Evolutionary conservation across 2,888 invertebrate genomes (phyloP), one percentile per base, ranked within the genome.

Genomic region (Tetranychus truncatus): DNA sequence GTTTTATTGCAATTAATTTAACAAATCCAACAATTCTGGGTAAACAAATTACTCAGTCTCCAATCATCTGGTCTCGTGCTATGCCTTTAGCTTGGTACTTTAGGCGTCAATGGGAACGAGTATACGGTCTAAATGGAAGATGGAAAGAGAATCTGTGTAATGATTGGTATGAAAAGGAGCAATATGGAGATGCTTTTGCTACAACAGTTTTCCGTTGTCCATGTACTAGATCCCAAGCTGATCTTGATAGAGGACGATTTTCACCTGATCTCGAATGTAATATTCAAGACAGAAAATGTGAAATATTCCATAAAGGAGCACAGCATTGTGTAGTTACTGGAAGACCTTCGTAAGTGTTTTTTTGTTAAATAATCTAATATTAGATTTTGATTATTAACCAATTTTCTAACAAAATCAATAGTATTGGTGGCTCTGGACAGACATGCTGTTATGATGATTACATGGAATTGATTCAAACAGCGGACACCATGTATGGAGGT

Each of bases 381-480:
- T 45, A n/a, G n/a, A n/a, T 45, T 71, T 71, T 65, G 9, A 1
- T n/a, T 44, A 71, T 18, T 46, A 72, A 34, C 5, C 34, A 34
- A 34, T 34, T 34, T 34, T 34, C 5, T 3, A 34, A 34, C 34
- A 34, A 34, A 34, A 34, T 4, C 82, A 72, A 55, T 80, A 92
- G 92, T 77, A 83, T 89, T 76, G 91, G 92, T 83, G 94, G 94
- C 45, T 89, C 92, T 1, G 96, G 95, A 75, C 96, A 96, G 81
- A 95, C 96, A 81, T 99, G 97, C 81, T 99, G 97, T 82, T 99
- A 97, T 82, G 95, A 95, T 82, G 91, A 91, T 81, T 90, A 91
- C 80, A 89, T 90, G 2, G 91, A 88, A 83, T 86, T 99, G 34
- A 92, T 95, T 91, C 85, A 95, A 83, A 91, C 95, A 0, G 92